Evolutionary conservation across 1,140 invertebrate genomes (phyloP), one percentile per base, ranked within the genome.

Genomic region (Drosophila punjabiensis): DNA sequence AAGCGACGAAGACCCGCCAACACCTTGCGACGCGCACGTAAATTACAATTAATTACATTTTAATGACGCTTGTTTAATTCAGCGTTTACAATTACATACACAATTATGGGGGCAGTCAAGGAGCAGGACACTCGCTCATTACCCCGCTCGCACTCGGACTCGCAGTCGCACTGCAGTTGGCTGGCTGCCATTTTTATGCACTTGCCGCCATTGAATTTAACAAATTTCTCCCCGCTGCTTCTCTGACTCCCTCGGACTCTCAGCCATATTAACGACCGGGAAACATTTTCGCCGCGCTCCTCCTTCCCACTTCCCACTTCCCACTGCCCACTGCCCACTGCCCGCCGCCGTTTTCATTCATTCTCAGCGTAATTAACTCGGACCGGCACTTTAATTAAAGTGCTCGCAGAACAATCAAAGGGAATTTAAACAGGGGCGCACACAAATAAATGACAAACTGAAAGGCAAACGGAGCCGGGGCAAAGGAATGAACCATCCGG

Each of bases 1-100:
- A 37, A 41, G 50, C 64, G 16, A 30, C 43, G 62, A 69, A 53
- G n/a, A 32, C 68, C 30, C 53, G 47, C 45, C 73, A 81, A 81
- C 84, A 89, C 84, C 81, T 89, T 83, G 50, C 63, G 67, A 88
- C 80, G 84, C 59, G 84, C 64, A 91, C 83, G 88, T 91, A 91
- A 91, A 91, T 91, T 91, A 91, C 88, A 91, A 91, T 91, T 91
- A 91, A 91, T 91, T 91, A 91, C 88, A 91, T 91, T 91, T 91
- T 91, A 91, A 91, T 91, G 88, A 91, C 88, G 88, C 88, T 91
- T 91, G 88, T 91, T 91, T 91, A 91, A 91, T 91, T 91, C 84
- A 91, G 81, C 88, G 88, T 91, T 90, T 91, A 90, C 86, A 90
- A 90, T 90, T 90, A 91, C 86, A 90, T 90, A 86, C 87, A 89